Conservation (phyloP, 2,888 invertebrate species). For the Mimachlamys varia region DNA sequence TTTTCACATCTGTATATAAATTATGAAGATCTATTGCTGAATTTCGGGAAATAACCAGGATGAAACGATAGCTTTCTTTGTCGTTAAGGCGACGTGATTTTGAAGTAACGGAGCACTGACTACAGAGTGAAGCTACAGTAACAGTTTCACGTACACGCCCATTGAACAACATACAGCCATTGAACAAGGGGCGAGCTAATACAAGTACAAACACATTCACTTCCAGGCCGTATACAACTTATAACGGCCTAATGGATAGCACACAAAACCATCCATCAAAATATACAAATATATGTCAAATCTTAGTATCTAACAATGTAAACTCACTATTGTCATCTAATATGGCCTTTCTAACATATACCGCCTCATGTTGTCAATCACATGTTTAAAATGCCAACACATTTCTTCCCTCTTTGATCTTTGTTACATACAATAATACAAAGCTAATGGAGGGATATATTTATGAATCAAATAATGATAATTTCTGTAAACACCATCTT, state of each 20-base stretch:
- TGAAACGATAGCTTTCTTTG: background rate
- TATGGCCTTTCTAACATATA: background rate
- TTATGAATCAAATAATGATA: no score
- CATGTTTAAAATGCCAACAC: background rate
- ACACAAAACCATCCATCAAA: background rate
- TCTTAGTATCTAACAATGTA: background rate
- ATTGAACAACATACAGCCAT: background rate
- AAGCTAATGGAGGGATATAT: no score
- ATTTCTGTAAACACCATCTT: no score
- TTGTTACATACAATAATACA: background rate
- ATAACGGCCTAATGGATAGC: background rate
- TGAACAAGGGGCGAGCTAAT: background rate
- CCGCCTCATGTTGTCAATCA: background rate
- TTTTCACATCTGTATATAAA: background rate
- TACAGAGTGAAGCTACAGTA: background rate
- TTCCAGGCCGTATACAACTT: background rate
- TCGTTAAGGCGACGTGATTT: background rate
- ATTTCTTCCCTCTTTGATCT: background rate
- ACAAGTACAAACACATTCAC: background rate
- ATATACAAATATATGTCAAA: background rate
- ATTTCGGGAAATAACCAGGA: background rate
- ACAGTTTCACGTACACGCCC: background rate
- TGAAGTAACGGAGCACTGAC: background rate
- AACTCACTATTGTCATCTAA: background rate
- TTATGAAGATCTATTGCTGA: background rate